Evolutionary conservation across 37 sponge, comb jelly and placozoan genomes (phyloP).

Genomic region (Halisarca cf. caerulea): DNA sequence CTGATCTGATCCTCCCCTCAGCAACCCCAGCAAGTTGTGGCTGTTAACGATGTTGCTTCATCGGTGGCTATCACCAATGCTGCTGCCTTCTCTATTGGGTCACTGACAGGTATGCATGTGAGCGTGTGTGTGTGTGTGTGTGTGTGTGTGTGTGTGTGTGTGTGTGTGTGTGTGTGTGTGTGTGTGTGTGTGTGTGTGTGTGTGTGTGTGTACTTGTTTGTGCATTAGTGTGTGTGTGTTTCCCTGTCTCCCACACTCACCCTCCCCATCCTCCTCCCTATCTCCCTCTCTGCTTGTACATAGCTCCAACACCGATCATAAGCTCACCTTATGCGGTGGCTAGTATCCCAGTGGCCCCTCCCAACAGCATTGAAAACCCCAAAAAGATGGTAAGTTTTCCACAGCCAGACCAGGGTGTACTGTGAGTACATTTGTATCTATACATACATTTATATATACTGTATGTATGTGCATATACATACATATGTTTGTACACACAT

Average conservation of each 20-base stretch:
- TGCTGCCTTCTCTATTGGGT: conserved; percentile 20
- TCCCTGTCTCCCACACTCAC: too few species aligned
- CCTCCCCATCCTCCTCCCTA: too few species aligned
- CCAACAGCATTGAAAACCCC: conserved; percentile 65
- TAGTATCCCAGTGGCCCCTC: conserved; percentile 79
- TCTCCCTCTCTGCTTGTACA: background rate
- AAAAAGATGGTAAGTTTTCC: conserved; percentile 55
- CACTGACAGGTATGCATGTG: background rate
- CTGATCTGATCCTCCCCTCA: too few species aligned
- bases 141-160: conserved; percentile 2
- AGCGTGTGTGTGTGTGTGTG: conserved; percentile 8
- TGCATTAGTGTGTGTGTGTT: background rate
- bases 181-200: background rate
- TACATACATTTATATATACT: background rate
- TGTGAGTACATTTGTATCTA: background rate
- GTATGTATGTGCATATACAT: background rate
- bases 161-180: too few species aligned
- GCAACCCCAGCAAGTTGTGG: too few species aligned
- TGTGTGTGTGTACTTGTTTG: background rate
- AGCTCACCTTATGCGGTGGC: conserved; percentile 27
- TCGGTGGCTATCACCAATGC: conserved; percentile 46
- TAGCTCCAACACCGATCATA: conserved; percentile 24
- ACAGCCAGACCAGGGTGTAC: background rate
- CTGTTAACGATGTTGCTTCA: too few species aligned
- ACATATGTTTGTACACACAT: too few species aligned